phyloP scores from a whole-genome alignment of 2,888 invertebrate species.

The Ichneumoninae sp. region DNA sequence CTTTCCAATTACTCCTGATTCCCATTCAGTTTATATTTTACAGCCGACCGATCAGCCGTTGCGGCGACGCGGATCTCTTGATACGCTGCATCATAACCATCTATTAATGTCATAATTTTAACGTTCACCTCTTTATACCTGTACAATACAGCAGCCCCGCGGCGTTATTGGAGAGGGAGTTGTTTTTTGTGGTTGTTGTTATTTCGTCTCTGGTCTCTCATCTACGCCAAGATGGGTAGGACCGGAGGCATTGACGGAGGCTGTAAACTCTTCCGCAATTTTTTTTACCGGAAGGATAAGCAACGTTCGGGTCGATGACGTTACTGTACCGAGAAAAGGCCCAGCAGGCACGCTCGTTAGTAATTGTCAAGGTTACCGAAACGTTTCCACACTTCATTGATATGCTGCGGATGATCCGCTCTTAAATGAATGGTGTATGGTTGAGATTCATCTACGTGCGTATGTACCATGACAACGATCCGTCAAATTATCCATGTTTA shows the following conservation, averaged over 20 bases:
- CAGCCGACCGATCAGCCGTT: neutral
- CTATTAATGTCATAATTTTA: constrained; percentile 14
- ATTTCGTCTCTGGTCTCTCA: neutral
- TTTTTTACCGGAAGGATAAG: neutral
- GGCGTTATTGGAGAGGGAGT: neutral
- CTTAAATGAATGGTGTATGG: neutral
- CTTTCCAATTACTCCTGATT: neutral
- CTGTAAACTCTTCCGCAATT: constrained; percentile 14
- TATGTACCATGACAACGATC: neutral
- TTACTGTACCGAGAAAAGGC: neutral
- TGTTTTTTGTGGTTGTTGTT: neutral
- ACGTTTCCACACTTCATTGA: neutral
- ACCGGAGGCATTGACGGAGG: neutral
- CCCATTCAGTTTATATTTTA: neutral
- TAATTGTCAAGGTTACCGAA: neutral
- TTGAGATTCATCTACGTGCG: neutral
- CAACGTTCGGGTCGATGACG: constrained; percentile 1
- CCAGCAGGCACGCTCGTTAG: neutral
- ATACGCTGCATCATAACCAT: neutral
- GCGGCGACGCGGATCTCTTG: neutral
- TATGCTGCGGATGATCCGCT: neutral
- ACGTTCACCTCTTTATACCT: neutral
- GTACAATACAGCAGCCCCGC: neutral
- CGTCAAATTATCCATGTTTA: neutral
- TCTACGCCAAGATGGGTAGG: neutral